These are phyloP conservation scores for Temnothorax longispinosus DNA, from an alignment of 1,140 invertebrate species.

Conservation along the genomic window DNA sequence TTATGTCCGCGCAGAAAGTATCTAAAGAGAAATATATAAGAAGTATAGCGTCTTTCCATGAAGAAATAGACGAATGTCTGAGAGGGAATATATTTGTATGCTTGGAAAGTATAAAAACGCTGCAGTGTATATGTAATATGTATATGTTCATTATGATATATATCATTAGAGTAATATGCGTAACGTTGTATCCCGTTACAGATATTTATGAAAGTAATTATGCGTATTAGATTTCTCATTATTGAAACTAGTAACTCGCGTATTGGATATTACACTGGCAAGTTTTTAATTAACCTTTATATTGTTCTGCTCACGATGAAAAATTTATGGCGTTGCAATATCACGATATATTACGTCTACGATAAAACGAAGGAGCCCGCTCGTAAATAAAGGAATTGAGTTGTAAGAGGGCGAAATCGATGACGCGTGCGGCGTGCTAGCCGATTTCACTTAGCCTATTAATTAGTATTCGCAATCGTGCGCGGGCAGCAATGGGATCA, in stretches of 20 bases:
- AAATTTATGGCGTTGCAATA: slow-evolving; percentile 19
- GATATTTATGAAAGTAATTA: background rate
- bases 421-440: background rate
- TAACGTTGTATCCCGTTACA: background rate
- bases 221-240: background rate
- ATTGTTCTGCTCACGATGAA: slow-evolving; percentile 18
- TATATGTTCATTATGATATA: too few species aligned
- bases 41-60: background rate
- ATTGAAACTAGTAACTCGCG: background rate
- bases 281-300: background rate
- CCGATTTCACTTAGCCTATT: slow-evolving; percentile 34
- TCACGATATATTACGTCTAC: slow-evolving; percentile 13
- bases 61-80: background rate
- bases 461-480: slow-evolving; percentile 55
- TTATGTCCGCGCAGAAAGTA: background rate
- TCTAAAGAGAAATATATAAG: background rate
- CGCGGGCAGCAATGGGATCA: background rate
- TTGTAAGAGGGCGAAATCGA: slow-evolving; percentile 1
- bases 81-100: background rate
- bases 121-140: background rate
- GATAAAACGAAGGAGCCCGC: background rate
- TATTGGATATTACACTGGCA: background rate
- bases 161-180: background rate
- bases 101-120: background rate
- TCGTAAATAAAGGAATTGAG: slow-evolving; percentile 12